Evolutionary conservation across 2,113 vertebrate genomes (phyloP), one percentile per base, ranked within the genome.

Genomic region (Python bivittatus): DNA sequence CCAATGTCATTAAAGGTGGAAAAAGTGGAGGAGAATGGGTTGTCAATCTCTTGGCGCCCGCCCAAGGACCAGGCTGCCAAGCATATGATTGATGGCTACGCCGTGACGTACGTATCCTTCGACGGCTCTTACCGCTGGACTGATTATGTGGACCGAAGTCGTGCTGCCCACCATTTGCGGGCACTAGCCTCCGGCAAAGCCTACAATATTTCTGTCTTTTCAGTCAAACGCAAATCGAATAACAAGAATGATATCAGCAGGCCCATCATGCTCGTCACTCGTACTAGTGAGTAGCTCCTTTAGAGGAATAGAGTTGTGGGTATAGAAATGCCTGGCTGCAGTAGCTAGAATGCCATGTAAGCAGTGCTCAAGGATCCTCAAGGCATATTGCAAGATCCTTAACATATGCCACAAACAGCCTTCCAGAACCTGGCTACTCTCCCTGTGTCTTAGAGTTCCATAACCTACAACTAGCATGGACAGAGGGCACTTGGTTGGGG

Each of bases 121-220:
- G 99, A 99, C 17, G 97, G 98, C 56, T 98, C 97, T 91, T 97
- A 96, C 93, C 98, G 98, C 93, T 98, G 98, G 95, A 99, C 98
- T 0, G 99, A 99, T 97, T 98, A 98, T 90, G 98, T 99, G 97
- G 98, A 99, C 96, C 97, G 97, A 93, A 97, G 98, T 95, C 98
- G 97, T 96, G 98, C 98, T 86, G 96, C 97, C 56, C 98, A 99
- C 94, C 98, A 99, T 95, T 98, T 99, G 93, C 98, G 97, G 94
- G 98, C 98, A 91, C 98, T 99, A 93, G 97, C 96, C 38, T 98
- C 99, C 0, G 99, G 99, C 92, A 97, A 98, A 90, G 98, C 98
- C 91, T 99, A 99, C 98, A 99, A 99, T 97, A 99, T 99, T 98
- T 99, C 99, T 13, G 98, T 99, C 94, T 98, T 99, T 98, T 99